These are phyloP conservation scores for Onthophagus sagittarius DNA, from an alignment of 2,888 invertebrate genomes.

Conservation along the genomic window DNA sequence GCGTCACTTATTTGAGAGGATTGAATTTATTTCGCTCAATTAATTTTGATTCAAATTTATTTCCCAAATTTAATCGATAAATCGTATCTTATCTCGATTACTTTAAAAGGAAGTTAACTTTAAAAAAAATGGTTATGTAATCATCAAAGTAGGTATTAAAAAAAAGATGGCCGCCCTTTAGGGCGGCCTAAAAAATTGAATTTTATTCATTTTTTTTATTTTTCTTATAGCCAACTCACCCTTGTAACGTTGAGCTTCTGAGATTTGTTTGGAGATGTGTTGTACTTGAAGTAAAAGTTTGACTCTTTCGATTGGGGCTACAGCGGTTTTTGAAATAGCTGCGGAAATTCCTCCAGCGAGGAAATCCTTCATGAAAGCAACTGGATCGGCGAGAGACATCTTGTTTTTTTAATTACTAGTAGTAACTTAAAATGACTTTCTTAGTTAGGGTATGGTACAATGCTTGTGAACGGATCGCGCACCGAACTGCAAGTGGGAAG, in stretches of 20 bases:
- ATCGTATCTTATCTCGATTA: background rate
- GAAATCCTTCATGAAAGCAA: conserved; percentile 86
- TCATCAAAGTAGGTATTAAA: background rate
- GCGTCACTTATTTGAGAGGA: background rate
- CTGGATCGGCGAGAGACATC: conserved; percentile 59
- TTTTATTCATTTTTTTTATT: background rate
- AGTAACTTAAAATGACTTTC: conserved; percentile 3
- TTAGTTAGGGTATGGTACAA: conserved; percentile 28
- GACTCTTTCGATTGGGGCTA: conserved; percentile 93
- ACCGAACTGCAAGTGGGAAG: conserved; percentile 54
- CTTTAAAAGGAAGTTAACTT: background rate
- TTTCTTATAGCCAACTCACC: conserved; percentile 50
- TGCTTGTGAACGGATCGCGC: conserved; percentile 51
- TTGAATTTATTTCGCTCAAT: conserved; percentile 1
- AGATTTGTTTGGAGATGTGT: conserved; percentile 86
- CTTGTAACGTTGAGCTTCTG: conserved; percentile 85
- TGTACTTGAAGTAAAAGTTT: conserved; percentile 93
- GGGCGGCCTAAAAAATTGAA: background rate
- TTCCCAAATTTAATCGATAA: background rate
- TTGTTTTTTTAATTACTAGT: conserved; percentile 14
- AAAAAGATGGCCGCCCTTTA: conserved; percentile 4
- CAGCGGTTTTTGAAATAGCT: conserved; percentile 89
- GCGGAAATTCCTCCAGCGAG: conserved; percentile 89
- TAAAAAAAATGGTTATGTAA: conserved; percentile 1
- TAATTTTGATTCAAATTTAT: too few relatives aligned